These are phyloP conservation scores for Hemaris fuciformis DNA, from an alignment of 2,888 invertebrate species.

Conservation along the genomic window DNA sequence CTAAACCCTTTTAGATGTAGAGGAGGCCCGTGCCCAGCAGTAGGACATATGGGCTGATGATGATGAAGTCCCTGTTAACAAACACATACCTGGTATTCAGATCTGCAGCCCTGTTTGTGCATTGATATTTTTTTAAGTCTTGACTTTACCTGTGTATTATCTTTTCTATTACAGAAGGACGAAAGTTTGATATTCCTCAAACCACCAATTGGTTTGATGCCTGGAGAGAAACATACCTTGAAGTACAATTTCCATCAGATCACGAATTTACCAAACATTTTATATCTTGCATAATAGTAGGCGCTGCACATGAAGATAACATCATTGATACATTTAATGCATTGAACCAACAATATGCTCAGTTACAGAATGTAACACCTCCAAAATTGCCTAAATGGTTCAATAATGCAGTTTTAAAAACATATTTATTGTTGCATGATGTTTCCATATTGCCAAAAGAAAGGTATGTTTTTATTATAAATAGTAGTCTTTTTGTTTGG, in stretches of 20 bases:
- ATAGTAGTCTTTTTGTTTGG: not conserved
- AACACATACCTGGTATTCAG: no score
- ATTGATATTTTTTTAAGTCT: not conserved
- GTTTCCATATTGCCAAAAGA: conserved; percentile 86
- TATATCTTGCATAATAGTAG: conserved; percentile 89
- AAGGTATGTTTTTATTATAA: conserved; percentile 80
- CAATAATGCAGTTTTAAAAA: conserved; percentile 89
- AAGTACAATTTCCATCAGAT: conserved; percentile 93
- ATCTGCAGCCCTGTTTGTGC: no score
- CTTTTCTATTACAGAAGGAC: conserved; percentile 58
- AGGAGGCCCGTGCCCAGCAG: no score
- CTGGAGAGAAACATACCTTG: conserved; percentile 95
- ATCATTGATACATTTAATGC: conserved; percentile 91
- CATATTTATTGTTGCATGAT: conserved; percentile 95
- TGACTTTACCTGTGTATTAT: not conserved
- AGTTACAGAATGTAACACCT: conserved; percentile 87
- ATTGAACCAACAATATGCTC: conserved; percentile 90
- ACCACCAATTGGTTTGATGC: conserved; percentile 97
- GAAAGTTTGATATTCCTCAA: conserved; percentile 86
- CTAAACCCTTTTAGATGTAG: no score
- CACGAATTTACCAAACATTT: conserved; percentile 98
- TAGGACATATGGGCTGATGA: no score
- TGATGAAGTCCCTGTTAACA: no score
- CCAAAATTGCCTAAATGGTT: conserved; percentile 93
- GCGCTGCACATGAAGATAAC: conserved; percentile 86